phyloP scores from a whole-genome alignment of 2,888 invertebrate species.

The Neria commutata region DNA sequence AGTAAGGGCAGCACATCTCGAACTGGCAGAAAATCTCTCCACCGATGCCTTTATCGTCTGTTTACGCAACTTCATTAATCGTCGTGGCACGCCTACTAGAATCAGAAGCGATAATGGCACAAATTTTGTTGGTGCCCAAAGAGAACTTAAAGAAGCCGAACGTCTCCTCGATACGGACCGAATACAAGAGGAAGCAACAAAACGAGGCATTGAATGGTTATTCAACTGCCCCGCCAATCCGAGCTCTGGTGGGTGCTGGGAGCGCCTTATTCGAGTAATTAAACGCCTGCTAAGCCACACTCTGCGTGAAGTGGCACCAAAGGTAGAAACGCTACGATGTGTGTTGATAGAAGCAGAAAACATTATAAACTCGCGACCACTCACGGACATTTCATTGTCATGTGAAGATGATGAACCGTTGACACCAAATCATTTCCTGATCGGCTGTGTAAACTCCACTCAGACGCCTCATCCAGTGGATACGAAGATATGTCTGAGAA shows the following conservation, averaged over 20 bases:
- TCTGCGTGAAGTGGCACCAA: slow-evolving; percentile 16
- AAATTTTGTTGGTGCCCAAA: slow-evolving; percentile 24
- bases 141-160: slow-evolving; percentile 2
- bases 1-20: slow-evolving; percentile 22
- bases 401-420: slow-evolving; percentile 21
- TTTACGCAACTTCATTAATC: slow-evolving; percentile 30
- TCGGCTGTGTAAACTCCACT: slow-evolving; percentile 13
- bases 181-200: neutral
- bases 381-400: slow-evolving; percentile 24
- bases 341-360: slow-evolving; percentile 27
- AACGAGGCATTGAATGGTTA: slow-evolving; percentile 22
- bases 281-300: slow-evolving; percentile 18
- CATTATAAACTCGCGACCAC: slow-evolving; percentile 25
- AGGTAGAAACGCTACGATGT: slow-evolving; percentile 26
- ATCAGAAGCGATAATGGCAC: slow-evolving; percentile 30
- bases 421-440: slow-evolving; percentile 30
- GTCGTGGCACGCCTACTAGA: slow-evolving; percentile 24
- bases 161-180: slow-evolving; percentile 2
- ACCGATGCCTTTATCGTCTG: slow-evolving; percentile 30
- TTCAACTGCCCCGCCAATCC: slow-evolving; percentile 25
- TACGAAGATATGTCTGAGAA: slow-evolving; percentile 10
- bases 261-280: slow-evolving; percentile 21
- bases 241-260: slow-evolving; percentile 37
- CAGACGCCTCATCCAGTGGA: slow-evolving; percentile 22
- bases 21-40: slow-evolving; percentile 25